Percentiles rank a stretch among this genome's conserved stretches.
These are phyloP conservation scores for Varanus komodoensis DNA, from an alignment of 2,113 vertebrate genomes.

Conservation along the genomic window DNA sequence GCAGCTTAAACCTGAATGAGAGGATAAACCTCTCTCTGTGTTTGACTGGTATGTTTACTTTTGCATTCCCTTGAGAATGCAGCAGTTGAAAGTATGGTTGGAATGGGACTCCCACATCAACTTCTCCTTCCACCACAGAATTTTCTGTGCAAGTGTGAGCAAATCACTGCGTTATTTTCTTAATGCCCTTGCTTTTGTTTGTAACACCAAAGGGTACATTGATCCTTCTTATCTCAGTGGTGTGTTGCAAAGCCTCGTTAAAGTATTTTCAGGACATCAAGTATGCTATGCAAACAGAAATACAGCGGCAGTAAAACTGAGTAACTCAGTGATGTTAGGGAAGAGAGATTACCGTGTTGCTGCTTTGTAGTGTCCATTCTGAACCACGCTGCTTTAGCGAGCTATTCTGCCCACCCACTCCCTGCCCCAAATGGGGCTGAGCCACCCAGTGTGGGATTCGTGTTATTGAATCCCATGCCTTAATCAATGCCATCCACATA, in stretches of 20 bases:
- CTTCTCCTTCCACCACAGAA: neutral
- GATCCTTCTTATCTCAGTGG: constrained; percentile 52
- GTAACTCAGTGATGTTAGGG: neutral
- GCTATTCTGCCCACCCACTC: neutral
- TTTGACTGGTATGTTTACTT: neutral
- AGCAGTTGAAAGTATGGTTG: neutral
- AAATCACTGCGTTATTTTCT: neutral
- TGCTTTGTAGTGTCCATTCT: neutral
- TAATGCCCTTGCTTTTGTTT: neutral
- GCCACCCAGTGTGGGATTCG: neutral
- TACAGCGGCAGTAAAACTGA: neutral
- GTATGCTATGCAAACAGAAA: no score
- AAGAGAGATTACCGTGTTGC: neutral
- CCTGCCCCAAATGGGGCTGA: no score
- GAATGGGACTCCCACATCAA: neutral
- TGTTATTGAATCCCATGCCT: neutral
- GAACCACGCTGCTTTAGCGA: neutral
- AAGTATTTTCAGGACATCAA: constrained; percentile 42
- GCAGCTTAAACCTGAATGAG: constrained; percentile 27
- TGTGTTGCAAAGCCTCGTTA: constrained; percentile 23
- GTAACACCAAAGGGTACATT: constrained; percentile 17
- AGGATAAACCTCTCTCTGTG: neutral
- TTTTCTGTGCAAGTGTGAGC: neutral
- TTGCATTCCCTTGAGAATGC: neutral
- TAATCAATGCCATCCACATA: neutral